Percentiles rank a stretch among this genome's conserved stretches.
phyloP scores from a whole-genome alignment of 2,888 invertebrate species.

The Chloroclystis v-ata region DNA sequence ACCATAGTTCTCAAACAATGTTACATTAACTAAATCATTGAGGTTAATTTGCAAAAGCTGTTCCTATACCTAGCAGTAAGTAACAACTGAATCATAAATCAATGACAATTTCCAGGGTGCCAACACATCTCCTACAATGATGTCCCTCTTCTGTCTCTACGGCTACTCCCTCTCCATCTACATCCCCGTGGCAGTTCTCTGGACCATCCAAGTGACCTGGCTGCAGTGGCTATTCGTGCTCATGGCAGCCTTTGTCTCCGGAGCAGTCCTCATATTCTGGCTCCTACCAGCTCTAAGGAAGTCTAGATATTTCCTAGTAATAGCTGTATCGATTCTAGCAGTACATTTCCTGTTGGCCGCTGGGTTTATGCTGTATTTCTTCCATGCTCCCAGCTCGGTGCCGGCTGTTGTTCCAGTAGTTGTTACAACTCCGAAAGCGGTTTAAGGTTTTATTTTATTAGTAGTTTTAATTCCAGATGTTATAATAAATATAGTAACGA shows the following conservation, averaged over 20 bases:
- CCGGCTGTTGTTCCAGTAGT: constrained; percentile 18
- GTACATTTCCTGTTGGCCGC: constrained; percentile 90
- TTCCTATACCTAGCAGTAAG: neutral
- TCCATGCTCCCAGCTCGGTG: constrained; percentile 76
- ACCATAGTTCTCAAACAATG: no score
- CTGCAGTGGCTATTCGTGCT: constrained; percentile 93
- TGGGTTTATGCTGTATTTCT: constrained; percentile 92
- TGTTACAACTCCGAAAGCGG: constrained; percentile 30
- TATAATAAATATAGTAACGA: neutral
- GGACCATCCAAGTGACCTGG: constrained; percentile 90
- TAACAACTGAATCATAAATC: neutral
- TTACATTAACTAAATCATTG: no score
- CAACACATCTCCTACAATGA: constrained; percentile 79
- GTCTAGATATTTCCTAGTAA: constrained; percentile 74
- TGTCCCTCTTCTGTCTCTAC: constrained; percentile 95
- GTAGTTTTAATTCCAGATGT: neutral
- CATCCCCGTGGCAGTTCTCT: constrained; percentile 94
- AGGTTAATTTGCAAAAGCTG: no score
- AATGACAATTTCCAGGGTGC: constrained; percentile 51
- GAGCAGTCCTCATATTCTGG: constrained; percentile 88
- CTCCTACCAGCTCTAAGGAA: constrained; percentile 85
- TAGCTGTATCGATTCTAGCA: constrained; percentile 80
- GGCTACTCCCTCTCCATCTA: constrained; percentile 97
- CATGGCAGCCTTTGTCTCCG: constrained; percentile 89
- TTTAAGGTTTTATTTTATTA: constrained; percentile 1